A percentile compares a stretch with the other conserved stretches of the same genome.
Conservation (phyloP, 2,797 vertebrate species). For the Sebastes variabilis region DNA sequence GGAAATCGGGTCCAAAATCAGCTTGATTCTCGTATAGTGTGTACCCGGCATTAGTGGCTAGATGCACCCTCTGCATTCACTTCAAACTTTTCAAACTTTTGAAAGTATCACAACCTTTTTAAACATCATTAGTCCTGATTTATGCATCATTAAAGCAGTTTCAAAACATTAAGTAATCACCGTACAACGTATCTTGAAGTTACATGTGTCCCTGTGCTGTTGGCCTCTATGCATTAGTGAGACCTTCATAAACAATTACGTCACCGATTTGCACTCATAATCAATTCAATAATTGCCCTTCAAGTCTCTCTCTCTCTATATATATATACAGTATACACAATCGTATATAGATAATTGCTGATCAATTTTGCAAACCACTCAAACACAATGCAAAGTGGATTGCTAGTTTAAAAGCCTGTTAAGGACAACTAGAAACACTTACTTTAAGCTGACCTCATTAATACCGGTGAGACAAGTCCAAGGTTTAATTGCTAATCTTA, state of each 20-base stretch:
- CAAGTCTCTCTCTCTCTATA: not conserved
- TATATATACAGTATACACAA: not conserved
- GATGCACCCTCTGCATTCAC: not conserved
- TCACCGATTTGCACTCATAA: not conserved
- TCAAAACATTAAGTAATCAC: slow-evolving; percentile 2
- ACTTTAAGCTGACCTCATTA: not conserved
- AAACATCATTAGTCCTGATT: not conserved
- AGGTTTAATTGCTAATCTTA: not conserved
- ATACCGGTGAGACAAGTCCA: not conserved
- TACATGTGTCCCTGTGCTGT: not conserved
- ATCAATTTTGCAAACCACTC: not conserved
- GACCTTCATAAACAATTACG: slow-evolving; percentile 5
- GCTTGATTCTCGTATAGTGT: too few species aligned
- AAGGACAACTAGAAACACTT: not conserved
- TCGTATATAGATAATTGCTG: not conserved
- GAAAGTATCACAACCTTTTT: not conserved
- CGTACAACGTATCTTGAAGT: not conserved
- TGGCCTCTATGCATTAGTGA: not conserved
- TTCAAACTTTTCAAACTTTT: not conserved
- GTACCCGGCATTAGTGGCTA: not conserved
- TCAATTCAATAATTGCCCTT: not conserved
- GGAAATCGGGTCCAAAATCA: too few species aligned
- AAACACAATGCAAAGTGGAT: not conserved
- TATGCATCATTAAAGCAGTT: not conserved
- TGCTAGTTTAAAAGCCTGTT: not conserved